phyloP scores from a whole-genome alignment of 2,888 invertebrate species.

The Zaprionus lineosus region DNA sequence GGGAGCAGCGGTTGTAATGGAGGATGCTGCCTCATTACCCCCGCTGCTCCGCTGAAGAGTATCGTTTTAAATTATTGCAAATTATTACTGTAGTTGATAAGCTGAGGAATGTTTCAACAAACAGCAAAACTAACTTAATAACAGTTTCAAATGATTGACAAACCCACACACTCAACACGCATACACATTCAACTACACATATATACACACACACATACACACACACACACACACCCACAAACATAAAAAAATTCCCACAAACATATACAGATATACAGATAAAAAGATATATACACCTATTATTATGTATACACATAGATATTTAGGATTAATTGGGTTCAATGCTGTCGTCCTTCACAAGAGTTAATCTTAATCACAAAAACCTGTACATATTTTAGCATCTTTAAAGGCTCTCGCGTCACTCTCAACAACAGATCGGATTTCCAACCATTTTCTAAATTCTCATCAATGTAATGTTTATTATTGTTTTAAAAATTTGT shows the following conservation, averaged over 20 bases:
- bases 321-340: constrained; percentile 64
- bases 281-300: constrained; percentile 43
- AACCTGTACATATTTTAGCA: constrained; percentile 72
- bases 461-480: constrained; percentile 1
- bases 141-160: constrained; percentile 22
- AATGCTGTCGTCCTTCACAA: constrained; percentile 70
- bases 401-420: constrained; percentile 59
- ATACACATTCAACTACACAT: constrained; percentile 29
- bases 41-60: constrained; percentile 25
- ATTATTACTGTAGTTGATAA: constrained; percentile 50
- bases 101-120: constrained; percentile 26
- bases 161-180: constrained; percentile 23
- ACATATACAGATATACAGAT: constrained; percentile 39
- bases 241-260: constrained; percentile 41
- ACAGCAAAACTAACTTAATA: constrained; percentile 44
- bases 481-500: constrained; percentile 10
- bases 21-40: constrained; percentile 25
- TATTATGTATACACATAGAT: constrained; percentile 41
- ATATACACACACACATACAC: constrained; percentile 31
- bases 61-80: constrained; percentile 73
- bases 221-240: constrained; percentile 33
- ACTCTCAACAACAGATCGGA: neutral
- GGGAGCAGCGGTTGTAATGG: constrained; percentile 4
- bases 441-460: neutral
- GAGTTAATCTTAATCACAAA: constrained; percentile 48